Conservation (phyloP, 2,888 invertebrate species). For the Villa cingulata region DNA sequence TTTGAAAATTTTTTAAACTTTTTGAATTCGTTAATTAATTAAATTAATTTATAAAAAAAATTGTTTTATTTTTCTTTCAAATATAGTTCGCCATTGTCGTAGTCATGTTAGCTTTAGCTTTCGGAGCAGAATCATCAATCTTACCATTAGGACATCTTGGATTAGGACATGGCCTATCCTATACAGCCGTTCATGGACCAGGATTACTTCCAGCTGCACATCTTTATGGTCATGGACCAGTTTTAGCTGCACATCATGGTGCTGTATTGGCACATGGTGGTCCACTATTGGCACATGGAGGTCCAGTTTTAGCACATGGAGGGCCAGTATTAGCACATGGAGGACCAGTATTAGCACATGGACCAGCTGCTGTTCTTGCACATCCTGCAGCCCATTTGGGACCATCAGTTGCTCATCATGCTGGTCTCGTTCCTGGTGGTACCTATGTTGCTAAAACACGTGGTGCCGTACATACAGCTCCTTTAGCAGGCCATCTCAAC, state of each 20-base stretch:
- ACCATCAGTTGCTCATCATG: conserved; percentile 34
- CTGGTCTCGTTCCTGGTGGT: conserved; percentile 32
- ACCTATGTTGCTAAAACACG: conserved; percentile 34
- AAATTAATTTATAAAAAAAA: too few species aligned
- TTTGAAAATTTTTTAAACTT: too few species aligned
- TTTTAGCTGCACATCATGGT: background rate
- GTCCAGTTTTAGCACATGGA: conserved; percentile 3
- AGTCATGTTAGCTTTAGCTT: conserved; percentile 32
- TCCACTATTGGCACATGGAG: conserved; percentile 4
- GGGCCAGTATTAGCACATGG: conserved; percentile 2
- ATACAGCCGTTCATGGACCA: conserved; percentile 1
- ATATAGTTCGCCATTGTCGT: conserved; percentile 26
- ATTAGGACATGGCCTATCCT: background rate
- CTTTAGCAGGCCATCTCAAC: conserved; percentile 31
- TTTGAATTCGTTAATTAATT: too few species aligned
- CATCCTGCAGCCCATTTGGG: conserved; percentile 30
- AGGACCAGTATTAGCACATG: conserved; percentile 4
- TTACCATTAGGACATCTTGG: conserved; percentile 16
- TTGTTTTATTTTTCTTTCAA: too few species aligned
- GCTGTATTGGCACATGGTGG: conserved; percentile 1
- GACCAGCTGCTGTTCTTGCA: conserved; percentile 31
- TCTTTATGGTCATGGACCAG: background rate
- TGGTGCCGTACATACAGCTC: conserved; percentile 33
- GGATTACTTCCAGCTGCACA: background rate
- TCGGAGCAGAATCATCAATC: conserved; percentile 31